phyloP scores from a whole-genome alignment of 2,113 vertebrate species.

The Ancistrus triradiatus region DNA sequence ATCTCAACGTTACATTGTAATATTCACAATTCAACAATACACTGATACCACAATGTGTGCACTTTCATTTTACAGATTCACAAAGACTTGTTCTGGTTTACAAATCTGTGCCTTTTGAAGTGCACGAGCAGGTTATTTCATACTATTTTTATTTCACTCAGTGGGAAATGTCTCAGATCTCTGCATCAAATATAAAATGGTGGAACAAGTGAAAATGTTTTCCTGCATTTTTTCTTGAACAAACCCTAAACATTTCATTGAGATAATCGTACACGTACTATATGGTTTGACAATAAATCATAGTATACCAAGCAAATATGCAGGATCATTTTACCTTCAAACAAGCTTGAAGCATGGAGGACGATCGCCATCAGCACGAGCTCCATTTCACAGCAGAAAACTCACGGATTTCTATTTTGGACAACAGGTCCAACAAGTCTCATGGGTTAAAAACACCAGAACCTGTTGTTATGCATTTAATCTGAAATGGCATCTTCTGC shows the following conservation, averaged over 20 bases:
- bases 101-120: background rate
- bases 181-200: background rate
- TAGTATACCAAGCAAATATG: conserved; percentile 10
- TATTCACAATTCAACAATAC: background rate
- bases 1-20: no score
- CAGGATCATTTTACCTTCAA: conserved; percentile 46
- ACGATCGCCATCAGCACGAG: conserved; percentile 26
- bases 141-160: background rate
- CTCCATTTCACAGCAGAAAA: conserved; percentile 38
- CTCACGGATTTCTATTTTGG: background rate
- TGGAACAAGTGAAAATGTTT: background rate
- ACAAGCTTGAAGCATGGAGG: conserved; percentile 33
- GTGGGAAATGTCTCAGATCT: background rate
- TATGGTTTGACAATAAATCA: background rate
- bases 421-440: background rate
- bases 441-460: background rate
- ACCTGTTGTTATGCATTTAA: background rate
- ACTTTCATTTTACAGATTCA: conserved; percentile 15
- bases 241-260: background rate
- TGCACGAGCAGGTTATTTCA: background rate
- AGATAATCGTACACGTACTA: background rate
- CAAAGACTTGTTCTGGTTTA: conserved; percentile 10
- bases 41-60: background rate
- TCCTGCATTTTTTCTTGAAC: background rate
- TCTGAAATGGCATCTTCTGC: conserved; percentile 7